Percentiles rank a stretch among this genome's conserved stretches.
Conservation (phyloP, 2,113 vertebrate genomes). For the Regulus satrapa region DNA sequence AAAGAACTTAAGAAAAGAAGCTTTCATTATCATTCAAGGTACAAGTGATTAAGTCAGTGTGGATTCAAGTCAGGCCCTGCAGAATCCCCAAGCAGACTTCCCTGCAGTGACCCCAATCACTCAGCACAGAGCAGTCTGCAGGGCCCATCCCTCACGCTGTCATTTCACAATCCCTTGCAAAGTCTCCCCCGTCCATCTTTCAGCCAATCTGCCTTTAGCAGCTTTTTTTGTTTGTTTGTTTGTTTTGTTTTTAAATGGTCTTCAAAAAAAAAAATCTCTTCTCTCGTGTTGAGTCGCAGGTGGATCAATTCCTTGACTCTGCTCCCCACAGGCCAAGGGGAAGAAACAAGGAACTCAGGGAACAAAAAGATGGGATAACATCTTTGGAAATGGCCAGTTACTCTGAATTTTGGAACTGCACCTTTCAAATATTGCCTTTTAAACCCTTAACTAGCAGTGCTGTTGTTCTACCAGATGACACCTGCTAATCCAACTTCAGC, state of each 20-base stretch:
- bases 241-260: background rate
- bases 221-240: background rate
- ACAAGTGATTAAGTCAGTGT: background rate
- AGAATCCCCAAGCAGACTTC: background rate
- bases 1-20: slow-evolving; percentile 10
- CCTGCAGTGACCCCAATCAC: background rate
- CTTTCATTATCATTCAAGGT: slow-evolving; percentile 6
- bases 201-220: background rate
- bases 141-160: background rate
- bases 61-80: background rate
- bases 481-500: background rate
- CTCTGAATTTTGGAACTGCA: background rate
- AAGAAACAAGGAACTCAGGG: background rate
- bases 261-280: background rate
- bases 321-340: background rate
- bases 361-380: background rate
- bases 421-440: background rate
- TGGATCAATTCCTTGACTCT: background rate
- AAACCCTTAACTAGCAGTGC: background rate
- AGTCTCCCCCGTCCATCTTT: background rate
- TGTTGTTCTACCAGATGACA: background rate
- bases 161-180: background rate
- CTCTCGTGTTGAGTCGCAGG: background rate
- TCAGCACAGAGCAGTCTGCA: background rate
- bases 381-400: background rate